These are phyloP conservation scores for Cepaea hortensis DNA, from an alignment of 2,888 invertebrate species.

Conservation along the genomic window DNA sequence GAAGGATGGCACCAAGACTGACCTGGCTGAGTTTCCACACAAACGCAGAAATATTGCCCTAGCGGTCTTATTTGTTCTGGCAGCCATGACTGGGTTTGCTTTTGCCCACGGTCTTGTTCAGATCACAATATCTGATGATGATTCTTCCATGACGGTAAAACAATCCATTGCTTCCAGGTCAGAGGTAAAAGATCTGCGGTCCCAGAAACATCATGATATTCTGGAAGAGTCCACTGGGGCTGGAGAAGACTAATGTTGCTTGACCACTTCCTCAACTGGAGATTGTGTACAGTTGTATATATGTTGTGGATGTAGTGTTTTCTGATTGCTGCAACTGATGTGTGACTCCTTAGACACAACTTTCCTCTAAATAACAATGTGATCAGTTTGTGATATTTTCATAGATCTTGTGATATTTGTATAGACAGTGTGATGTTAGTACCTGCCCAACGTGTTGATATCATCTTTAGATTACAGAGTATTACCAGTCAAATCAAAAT, in stretches of 20 bases:
- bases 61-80: conserved; percentile 70
- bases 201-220: background rate
- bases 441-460: background rate
- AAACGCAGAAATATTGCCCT: conserved; percentile 70
- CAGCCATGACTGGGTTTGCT: conserved; percentile 71
- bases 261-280: too few species aligned
- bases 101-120: conserved; percentile 68
- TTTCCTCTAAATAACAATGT: background rate
- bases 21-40: conserved; percentile 70
- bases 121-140: conserved; percentile 40
- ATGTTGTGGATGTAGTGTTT: background rate
- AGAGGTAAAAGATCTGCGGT: background rate
- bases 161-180: background rate
- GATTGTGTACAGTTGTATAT: background rate
- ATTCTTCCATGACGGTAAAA: background rate
- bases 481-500: too few species aligned
- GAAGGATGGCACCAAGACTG: conserved; percentile 45
- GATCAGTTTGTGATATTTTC: background rate
- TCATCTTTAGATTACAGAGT: background rate
- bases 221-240: background rate
- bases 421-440: background rate
- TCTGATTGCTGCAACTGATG: background rate
- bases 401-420: background rate
- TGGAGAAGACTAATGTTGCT: background rate
- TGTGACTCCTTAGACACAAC: background rate